phyloP scores from a whole-genome alignment of 1,140 invertebrate species.

The Caerostris darwini region DNA sequence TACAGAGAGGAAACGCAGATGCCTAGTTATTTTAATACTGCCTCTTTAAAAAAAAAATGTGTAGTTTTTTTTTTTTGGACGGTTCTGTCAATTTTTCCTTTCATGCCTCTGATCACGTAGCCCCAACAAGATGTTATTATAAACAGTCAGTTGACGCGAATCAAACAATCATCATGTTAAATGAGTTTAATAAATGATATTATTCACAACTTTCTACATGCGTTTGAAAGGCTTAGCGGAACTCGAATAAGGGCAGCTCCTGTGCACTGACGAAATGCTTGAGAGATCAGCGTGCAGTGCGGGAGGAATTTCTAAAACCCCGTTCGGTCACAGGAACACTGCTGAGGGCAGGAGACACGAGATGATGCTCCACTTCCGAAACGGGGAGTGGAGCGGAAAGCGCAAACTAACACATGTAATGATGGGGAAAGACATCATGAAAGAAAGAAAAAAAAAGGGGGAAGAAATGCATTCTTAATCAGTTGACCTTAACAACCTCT shows the following conservation, averaged over 20 bases:
- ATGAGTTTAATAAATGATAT: no score
- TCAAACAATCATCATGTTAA: no score
- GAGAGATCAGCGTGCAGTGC: not conserved
- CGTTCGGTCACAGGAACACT: not conserved
- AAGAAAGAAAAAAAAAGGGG: not conserved
- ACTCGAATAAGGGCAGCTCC: not conserved
- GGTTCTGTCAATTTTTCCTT: no score
- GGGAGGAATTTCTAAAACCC: not conserved
- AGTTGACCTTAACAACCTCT: not conserved
- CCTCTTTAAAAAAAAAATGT: no score
- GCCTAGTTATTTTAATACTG: no score
- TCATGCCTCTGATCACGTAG: no score
- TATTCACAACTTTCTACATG: not conserved
- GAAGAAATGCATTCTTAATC: not conserved
- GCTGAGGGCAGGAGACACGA: not conserved
- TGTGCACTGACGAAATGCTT: not conserved
- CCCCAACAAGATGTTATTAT: no score
- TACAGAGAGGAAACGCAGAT: no score
- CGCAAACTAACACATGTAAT: not conserved
- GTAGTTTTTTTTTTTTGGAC: no score
- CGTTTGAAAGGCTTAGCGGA: not conserved
- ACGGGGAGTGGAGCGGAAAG: constrained; percentile 18
- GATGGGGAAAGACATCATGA: not conserved
- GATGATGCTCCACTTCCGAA: constrained; percentile 29
- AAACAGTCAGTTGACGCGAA: no score